Conservation (phyloP, 2,113 vertebrate species). For the Lepus americanus region DNA sequence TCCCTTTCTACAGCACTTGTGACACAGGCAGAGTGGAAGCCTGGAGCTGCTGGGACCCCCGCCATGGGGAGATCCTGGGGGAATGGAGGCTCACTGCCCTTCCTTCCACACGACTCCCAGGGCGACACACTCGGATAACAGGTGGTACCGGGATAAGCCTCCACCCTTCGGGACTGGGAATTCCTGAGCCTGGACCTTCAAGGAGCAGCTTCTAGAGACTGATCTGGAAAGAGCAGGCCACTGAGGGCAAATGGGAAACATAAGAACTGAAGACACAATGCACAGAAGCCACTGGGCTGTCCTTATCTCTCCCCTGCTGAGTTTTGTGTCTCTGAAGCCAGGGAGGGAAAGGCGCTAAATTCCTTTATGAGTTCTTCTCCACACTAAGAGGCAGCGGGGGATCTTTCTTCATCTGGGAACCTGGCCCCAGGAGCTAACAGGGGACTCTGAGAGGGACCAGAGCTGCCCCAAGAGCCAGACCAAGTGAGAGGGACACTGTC, state of each 20-base stretch:
- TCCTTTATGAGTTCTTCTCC: not conserved
- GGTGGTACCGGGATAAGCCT: not conserved
- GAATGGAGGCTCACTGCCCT: not conserved
- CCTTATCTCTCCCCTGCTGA: fast-evolving
- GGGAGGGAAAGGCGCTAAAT: not conserved
- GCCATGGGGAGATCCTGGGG: too few species aligned
- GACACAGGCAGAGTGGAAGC: not conserved
- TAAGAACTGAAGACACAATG: not conserved
- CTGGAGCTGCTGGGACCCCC: fast-evolving
- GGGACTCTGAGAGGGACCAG: not conserved
- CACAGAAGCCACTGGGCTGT: not conserved
- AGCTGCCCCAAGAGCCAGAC: not conserved
- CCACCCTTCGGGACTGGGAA: not conserved
- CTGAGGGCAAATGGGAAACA: too few species aligned
- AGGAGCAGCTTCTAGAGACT: not conserved
- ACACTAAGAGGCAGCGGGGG: not conserved
- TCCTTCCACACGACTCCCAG: not conserved
- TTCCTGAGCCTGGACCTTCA: not conserved
- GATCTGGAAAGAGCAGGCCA: not conserved
- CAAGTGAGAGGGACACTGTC: not conserved
- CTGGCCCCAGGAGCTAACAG: not conserved
- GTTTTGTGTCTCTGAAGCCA: not conserved
- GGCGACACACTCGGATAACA: not conserved
- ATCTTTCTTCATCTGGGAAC: not conserved
- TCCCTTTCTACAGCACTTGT: not conserved